These are phyloP conservation scores for Holocentrus rufus DNA, from an alignment of 2,797 vertebrate species.

Conservation along the genomic window DNA sequence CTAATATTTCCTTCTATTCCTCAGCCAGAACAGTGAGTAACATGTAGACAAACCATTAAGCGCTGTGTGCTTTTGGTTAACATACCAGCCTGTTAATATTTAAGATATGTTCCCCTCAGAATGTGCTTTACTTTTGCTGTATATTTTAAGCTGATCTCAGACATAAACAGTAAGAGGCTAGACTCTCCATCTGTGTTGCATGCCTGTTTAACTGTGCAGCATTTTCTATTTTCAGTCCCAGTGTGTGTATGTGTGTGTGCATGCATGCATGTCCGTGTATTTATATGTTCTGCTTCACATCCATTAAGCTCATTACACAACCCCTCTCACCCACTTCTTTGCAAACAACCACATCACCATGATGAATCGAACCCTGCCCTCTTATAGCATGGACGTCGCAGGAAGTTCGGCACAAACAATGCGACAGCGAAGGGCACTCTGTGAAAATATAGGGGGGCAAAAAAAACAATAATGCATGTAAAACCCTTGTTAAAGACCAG, in stretches of 20 bases:
- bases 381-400: not conserved
- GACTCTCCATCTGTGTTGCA: slow-evolving; percentile 59
- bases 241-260: slow-evolving; percentile 11
- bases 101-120: slow-evolving; percentile 19
- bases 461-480: slow-evolving; percentile 6
- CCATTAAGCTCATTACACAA: slow-evolving; percentile 14
- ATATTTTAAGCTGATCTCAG: slow-evolving; percentile 63
- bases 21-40: slow-evolving; percentile 13
- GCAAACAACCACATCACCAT: slow-evolving; percentile 1
- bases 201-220: slow-evolving; percentile 41
- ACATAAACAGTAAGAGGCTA: slow-evolving; percentile 50
- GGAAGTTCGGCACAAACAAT: not conserved
- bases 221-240: slow-evolving; percentile 62
- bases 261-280: not conserved
- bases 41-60: slow-evolving; percentile 28
- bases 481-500: slow-evolving; percentile 20
- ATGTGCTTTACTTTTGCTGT: slow-evolving; percentile 41
- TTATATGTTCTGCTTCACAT: slow-evolving; percentile 11
- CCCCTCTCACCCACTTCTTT: not conserved
- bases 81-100: slow-evolving; percentile 19
- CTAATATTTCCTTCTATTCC: slow-evolving; percentile 46
- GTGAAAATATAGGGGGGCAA: slow-evolving; percentile 12
- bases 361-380: not conserved
- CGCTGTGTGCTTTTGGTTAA: slow-evolving; percentile 8
- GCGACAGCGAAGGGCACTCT: not conserved